A percentile compares a stretch with the other conserved stretches of the same genome.
Conservation (phyloP, 2,888 invertebrate genomes). For the Amphipoea lucens region DNA sequence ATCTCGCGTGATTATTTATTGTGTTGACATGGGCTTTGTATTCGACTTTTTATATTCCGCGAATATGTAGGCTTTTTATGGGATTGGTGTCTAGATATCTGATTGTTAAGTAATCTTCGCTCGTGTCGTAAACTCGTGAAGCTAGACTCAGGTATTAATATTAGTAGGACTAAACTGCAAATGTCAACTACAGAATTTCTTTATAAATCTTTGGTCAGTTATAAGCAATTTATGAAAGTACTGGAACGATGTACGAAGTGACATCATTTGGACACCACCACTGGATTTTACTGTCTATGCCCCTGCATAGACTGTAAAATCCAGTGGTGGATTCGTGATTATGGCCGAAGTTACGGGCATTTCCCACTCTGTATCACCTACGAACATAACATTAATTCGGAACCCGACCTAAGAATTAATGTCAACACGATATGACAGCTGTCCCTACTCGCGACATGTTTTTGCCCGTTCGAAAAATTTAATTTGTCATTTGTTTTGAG, state of each 20-base stretch:
- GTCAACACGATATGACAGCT: too few relatives aligned
- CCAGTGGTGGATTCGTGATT: too few relatives aligned
- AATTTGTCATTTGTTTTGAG: too few relatives aligned
- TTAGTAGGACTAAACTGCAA: not conserved
- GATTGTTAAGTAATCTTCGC: not conserved
- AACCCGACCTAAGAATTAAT: too few relatives aligned
- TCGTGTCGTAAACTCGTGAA: not conserved
- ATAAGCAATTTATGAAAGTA: not conserved
- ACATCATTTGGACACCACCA: not conserved
- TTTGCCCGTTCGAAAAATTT: too few relatives aligned
- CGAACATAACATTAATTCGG: too few relatives aligned
- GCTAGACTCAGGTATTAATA: not conserved
- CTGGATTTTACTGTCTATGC: too few relatives aligned
- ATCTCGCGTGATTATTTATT: slow-evolving; percentile 52
- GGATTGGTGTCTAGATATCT: not conserved
- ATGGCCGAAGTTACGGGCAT: too few relatives aligned
- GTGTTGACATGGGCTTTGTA: slow-evolving; percentile 42
- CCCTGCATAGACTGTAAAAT: too few relatives aligned
- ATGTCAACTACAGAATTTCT: not conserved
- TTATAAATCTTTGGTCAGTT: not conserved
- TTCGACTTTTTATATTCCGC: slow-evolving; percentile 21
- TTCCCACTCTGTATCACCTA: too few relatives aligned
- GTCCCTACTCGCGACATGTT: too few relatives aligned
- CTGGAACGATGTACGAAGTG: not conserved
- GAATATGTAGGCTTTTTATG: slow-evolving; percentile 7